Base-by-base conservation (phyloP, 2,113 vertebrate species). In the Terrapene triunguis region DNA sequence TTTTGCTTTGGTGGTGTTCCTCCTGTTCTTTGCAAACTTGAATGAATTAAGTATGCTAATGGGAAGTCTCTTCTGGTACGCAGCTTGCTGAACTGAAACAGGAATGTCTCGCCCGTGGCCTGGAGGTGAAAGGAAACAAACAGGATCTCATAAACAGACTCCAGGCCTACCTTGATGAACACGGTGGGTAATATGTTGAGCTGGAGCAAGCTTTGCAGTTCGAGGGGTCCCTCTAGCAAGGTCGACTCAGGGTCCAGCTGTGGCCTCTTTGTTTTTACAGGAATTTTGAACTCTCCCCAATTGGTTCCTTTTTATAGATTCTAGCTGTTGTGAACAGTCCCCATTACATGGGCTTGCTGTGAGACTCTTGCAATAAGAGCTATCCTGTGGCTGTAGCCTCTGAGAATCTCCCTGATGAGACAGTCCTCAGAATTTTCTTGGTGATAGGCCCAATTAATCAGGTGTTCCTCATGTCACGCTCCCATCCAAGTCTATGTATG, bases 91-190 rank as follows among this genome's bases (percentile, higher is more conserved):
- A 99, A 85, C 97, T 99, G 97, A 99, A 99, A 97, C 99, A 99
- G 95, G 99, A 99, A 87, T 99, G 99, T 50, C 98, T 99, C 87
- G 99, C 99, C 48, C 98, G 99, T 29, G 99, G 99, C 12, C 95
- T 99, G 96, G 99, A 99, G 1, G 98, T 98, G 47, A 99, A 99
- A 83, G 99, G 99, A 82, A 99, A 99, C 98, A 99, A 99, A 82
- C 99, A 99, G 86, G 99, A 99, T 17, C 98, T 99, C 65, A 99
- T 99, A 78, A 98, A 98, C 69, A 97, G 99, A 48, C 99, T 99
- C 10, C 99, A 99, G 89, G 96, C 99, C 0, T 99, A 99, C 90
- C 98, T 99, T 97, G 99, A 99, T 62, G 99, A 99, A 87, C 99
- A 99, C 29, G 99, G 99, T 99, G 95, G 96, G 99, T 81, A 82